Conservation (phyloP, 2,113 vertebrate species). For the Thermophis baileyi region DNA sequence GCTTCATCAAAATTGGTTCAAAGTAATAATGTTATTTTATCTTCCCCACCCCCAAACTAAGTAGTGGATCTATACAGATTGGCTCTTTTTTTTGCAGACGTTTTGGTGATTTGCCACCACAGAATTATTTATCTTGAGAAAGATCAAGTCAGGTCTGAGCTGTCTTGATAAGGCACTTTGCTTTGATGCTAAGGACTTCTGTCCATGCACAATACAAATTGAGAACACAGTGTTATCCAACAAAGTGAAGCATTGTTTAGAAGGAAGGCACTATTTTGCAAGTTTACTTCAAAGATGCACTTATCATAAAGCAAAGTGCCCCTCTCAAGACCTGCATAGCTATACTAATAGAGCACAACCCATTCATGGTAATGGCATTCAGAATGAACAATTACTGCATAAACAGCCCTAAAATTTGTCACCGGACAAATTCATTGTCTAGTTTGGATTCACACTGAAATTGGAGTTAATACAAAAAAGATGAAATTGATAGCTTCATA, state of each 20-base stretch:
- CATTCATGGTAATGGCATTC: background rate
- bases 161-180: background rate
- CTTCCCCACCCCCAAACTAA: background rate
- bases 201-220: background rate
- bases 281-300: background rate
- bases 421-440: background rate
- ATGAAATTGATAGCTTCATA: background rate
- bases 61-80: background rate
- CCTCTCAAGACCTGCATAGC: background rate
- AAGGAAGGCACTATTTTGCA: background rate
- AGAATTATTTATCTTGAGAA: background rate
- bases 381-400: background rate
- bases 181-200: background rate
- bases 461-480: background rate
- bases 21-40: background rate
- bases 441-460: background rate
- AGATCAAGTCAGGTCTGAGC: background rate
- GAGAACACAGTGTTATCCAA: background rate
- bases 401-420: background rate
- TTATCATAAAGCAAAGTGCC: background rate
- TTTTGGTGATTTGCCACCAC: background rate
- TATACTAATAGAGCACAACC: background rate
- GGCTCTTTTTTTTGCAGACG: background rate
- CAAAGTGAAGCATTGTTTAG: background rate
- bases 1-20: background rate